A percentile compares a stretch with the other conserved stretches of the same genome.
Evolutionary conservation across 2,113 vertebrate species (phyloP).

Genomic region (Clinocottus analis): DNA sequence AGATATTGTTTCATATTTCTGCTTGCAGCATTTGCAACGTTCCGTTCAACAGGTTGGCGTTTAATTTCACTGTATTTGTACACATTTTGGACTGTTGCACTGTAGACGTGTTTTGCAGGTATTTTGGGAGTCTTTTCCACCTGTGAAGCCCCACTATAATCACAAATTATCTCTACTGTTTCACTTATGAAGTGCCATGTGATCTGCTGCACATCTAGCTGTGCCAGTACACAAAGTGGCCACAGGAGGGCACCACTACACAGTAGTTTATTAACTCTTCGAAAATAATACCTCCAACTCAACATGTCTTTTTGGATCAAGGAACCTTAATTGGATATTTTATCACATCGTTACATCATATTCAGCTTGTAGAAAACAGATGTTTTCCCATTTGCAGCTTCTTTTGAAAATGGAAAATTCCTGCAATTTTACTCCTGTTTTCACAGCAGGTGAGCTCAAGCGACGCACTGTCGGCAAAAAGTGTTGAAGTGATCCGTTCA

Average conservation of each 20-base stretch:
- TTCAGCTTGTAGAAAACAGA: neutral
- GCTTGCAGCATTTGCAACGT: neutral
- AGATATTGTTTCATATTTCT: neutral
- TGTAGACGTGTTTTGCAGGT: neutral
- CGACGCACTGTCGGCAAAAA: neutral
- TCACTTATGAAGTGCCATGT: neutral
- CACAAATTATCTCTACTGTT: neutral
- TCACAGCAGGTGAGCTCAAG: neutral
- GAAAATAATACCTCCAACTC: neutral
- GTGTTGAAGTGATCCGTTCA: slow-evolving; percentile 20
- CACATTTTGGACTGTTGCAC: neutral
- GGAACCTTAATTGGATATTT: neutral
- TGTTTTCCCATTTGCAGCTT: neutral
- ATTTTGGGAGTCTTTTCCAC: neutral
- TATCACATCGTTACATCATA: neutral
- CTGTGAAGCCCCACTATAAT: neutral
- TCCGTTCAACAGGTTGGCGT: neutral
- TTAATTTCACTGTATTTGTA: neutral
- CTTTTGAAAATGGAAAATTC: neutral
- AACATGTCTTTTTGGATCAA: slow-evolving; percentile 1
- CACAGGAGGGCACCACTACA: slow-evolving; percentile 69
- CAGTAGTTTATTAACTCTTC: slow-evolving; percentile 2
- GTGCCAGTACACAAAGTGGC: neutral
- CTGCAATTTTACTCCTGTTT: neutral
- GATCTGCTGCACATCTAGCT: neutral